phyloP scores from a whole-genome alignment of 2,113 vertebrate genomes.

The Fulmarus glacialis region DNA sequence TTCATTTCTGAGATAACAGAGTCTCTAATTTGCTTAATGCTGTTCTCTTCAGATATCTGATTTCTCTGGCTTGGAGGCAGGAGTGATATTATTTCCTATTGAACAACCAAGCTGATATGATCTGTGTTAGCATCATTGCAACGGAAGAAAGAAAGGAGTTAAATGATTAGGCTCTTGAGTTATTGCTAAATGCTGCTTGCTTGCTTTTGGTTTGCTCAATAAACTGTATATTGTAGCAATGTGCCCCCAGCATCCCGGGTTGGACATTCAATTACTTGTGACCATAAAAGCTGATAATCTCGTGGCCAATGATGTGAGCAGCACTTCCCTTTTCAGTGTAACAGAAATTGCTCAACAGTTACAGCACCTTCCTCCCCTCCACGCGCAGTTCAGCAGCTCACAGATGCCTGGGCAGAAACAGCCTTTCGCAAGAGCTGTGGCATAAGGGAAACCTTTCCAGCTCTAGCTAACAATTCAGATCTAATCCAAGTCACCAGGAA shows the following conservation, averaged over 20 bases:
- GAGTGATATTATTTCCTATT: neutral
- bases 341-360: neutral
- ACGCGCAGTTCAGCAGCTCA: accelerated
- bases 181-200: neutral
- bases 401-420: neutral
- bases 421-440: neutral
- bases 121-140: neutral
- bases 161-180: neutral
- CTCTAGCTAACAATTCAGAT: neutral
- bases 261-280: neutral
- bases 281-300: neutral
- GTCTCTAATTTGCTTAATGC: neutral
- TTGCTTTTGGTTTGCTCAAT: slow-evolving; percentile 30
- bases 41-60: neutral
- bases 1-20: neutral
- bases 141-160: neutral
- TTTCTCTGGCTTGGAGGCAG: neutral
- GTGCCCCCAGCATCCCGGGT: neutral
- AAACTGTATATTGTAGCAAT: neutral
- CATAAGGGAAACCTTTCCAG: neutral
- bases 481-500: neutral
- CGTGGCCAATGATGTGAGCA: neutral
- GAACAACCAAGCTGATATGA: neutral
- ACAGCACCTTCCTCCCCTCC: neutral
- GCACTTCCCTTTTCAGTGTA: neutral